Evolutionary conservation across 2,888 invertebrate genomes (phyloP).

Genomic region (Heliconius ismenius): DNA sequence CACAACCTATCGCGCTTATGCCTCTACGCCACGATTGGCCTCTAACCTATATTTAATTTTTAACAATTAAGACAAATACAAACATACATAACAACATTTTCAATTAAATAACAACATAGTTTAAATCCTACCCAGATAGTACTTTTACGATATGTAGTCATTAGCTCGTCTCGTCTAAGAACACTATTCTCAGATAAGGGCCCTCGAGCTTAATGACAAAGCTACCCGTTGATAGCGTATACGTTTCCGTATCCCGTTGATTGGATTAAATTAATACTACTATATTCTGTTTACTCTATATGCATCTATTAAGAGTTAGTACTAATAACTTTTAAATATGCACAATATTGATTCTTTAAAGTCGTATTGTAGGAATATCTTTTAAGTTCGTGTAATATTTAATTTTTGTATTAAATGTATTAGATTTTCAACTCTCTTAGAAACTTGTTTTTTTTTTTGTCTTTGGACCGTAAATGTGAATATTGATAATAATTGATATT

Average conservation of each 20-base stretch:
- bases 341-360: too few relatives aligned
- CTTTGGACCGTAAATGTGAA: too few relatives aligned
- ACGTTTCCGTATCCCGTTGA: conserved; percentile 50
- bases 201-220: conserved; percentile 65
- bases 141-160: conserved; percentile 63
- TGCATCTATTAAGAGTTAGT: neutral
- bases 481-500: too few relatives aligned
- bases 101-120: neutral
- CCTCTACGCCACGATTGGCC: too few relatives aligned
- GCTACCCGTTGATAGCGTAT: conserved; percentile 60
- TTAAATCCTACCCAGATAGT: conserved; percentile 1
- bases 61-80: neutral
- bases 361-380: too few relatives aligned
- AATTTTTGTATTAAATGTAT: too few relatives aligned
- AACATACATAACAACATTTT: neutral
- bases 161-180: conserved; percentile 64
- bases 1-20: too few relatives aligned
- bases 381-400: too few relatives aligned
- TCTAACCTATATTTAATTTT: neutral
- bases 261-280: conserved; percentile 36
- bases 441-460: too few relatives aligned
- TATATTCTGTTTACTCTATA: conserved; percentile 6
- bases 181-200: conserved; percentile 64
- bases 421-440: too few relatives aligned
- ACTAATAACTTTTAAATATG: too few relatives aligned